Conservation (phyloP, 1,140 invertebrate species). For the fruit fly (Drosophila melanogaster) region Release_6_plus_ISO1_MT NT_033779.5:10589501-10590000, state of each 20-base stretch:
- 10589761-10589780: neutral
- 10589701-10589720: constrained; percentile 64
- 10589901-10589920: constrained; percentile 22
- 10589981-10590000: neutral
- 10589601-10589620: constrained; percentile 81
- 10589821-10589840: constrained; percentile 63
- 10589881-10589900: constrained; percentile 38
- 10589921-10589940: constrained; percentile 7
- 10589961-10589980: constrained; percentile 3
- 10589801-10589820: constrained; percentile 37
- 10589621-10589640: constrained; percentile 24
- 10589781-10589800: constrained; percentile 26
- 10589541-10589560: constrained; percentile 37
- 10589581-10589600: constrained; percentile 84
- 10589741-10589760: too few relatives aligned
- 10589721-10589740: constrained; percentile 7
- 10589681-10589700: constrained; percentile 82
- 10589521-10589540: constrained; percentile 34
- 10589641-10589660: constrained; percentile 44
- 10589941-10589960: neutral
- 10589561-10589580: constrained; percentile 75
- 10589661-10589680: constrained; percentile 54
- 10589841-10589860: constrained; percentile 66
- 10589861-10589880: constrained; percentile 64
- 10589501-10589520: constrained; percentile 38